These are phyloP conservation scores for Morpho deidamia DNA, from an alignment of 2,888 invertebrate species.

Conservation along the genomic window DNA sequence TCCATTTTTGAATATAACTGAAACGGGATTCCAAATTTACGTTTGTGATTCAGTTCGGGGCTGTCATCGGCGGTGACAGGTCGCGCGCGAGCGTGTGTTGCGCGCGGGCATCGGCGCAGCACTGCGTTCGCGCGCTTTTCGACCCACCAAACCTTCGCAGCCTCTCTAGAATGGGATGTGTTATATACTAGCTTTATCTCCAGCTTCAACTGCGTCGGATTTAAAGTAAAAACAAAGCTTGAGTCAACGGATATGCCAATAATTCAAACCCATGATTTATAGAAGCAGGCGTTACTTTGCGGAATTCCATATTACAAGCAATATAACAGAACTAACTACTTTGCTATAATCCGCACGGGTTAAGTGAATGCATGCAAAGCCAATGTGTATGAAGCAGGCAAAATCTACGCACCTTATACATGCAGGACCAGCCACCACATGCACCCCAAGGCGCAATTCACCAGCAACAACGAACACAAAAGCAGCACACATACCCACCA, in stretches of 20 bases:
- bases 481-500: too few relatives aligned
- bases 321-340: too few relatives aligned
- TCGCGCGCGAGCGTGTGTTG: constrained; percentile 67
- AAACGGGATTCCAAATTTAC: constrained; percentile 21
- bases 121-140: constrained; percentile 78
- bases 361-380: too few relatives aligned
- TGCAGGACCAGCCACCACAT: too few relatives aligned
- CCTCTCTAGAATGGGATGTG: constrained; percentile 55
- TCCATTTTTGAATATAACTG: constrained; percentile 43
- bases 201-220: constrained; percentile 1
- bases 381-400: too few relatives aligned
- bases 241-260: constrained; percentile 1
- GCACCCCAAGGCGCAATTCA: too few relatives aligned
- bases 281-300: too few relatives aligned
- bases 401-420: too few relatives aligned
- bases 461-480: too few relatives aligned
- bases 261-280: too few relatives aligned
- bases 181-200: constrained; percentile 29
- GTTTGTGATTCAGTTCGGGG: constrained; percentile 39
- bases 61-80: constrained; percentile 56
- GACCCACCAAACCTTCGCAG: constrained; percentile 66
- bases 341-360: too few relatives aligned
- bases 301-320: too few relatives aligned
- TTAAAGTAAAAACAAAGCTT: constrained; percentile 17
- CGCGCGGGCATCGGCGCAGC: constrained; percentile 70